A percentile compares a stretch with the other conserved stretches of the same genome.
These are phyloP conservation scores for Drosophila aldrichi DNA, from an alignment of 2,888 invertebrate species.

Conservation along the genomic window DNA sequence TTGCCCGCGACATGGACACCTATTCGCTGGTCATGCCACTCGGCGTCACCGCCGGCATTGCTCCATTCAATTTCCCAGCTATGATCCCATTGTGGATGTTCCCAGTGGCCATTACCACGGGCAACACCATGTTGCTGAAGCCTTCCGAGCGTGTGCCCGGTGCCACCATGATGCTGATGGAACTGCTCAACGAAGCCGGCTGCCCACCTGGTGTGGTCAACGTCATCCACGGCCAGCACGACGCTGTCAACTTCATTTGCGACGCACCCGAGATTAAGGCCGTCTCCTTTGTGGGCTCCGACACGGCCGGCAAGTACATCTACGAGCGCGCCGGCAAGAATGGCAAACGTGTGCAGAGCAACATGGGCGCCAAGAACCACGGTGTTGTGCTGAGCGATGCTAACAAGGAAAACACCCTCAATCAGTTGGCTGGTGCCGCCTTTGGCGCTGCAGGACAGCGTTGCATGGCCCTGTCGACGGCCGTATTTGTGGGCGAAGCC, in stretches of 20 bases:
- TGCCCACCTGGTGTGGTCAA: conserved; percentile 98
- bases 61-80: conserved; percentile 99
- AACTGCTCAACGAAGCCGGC: conserved; percentile 96
- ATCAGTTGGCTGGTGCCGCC: conserved; percentile 96
- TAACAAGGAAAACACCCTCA: conserved; percentile 97
- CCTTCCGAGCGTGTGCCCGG: conserved; percentile 99
- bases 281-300: conserved; percentile 99
- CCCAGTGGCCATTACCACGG: conserved; percentile 94
- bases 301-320: conserved; percentile 97
- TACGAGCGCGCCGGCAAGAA: conserved; percentile 95
- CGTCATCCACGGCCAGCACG: conserved; percentile 97
- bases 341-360: conserved; percentile 98
- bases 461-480: conserved; percentile 97
- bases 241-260: conserved; percentile 98
- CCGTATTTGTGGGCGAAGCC: conserved; percentile 89
- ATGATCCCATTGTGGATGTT: conserved; percentile 99
- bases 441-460: conserved; percentile 99
- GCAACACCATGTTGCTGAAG: conserved; percentile 97
- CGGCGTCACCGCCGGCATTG: conserved; percentile 95
- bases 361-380: conserved; percentile 99
- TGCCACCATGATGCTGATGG: conserved; percentile 97
- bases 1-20: conserved; percentile 98
- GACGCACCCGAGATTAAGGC: conserved; percentile 98
- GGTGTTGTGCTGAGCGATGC: conserved; percentile 98
- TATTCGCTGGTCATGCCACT: conserved; percentile 95